phyloP scores from a whole-genome alignment of 2,113 vertebrate species.

The Lipotes vexillifer region DNA sequence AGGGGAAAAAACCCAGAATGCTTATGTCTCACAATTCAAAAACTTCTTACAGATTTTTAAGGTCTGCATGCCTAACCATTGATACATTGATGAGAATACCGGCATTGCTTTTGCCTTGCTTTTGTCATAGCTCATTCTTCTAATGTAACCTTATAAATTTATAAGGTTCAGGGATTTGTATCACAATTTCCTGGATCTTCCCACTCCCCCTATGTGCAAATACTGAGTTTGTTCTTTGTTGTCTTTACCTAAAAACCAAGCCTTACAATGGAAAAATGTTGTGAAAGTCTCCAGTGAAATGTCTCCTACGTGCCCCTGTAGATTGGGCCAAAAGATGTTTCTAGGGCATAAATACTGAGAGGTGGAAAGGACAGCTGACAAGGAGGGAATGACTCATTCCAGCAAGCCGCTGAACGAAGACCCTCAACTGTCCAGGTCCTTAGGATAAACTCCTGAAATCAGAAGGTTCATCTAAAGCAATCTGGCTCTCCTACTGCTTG shows the following conservation, averaged over 20 bases:
- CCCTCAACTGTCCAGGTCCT: not conserved
- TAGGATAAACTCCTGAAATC: not conserved
- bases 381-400: not conserved
- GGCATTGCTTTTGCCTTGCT: not conserved
- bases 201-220: not conserved
- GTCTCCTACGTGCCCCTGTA: not conserved
- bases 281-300: not conserved
- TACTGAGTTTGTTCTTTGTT: not conserved
- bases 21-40: not conserved
- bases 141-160: not conserved
- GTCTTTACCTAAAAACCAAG: not conserved
- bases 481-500: not conserved
- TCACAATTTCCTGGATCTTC: not conserved
- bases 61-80: not conserved
- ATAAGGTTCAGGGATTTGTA: not conserved
- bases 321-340: not conserved
- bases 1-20: not conserved
- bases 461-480: not conserved
- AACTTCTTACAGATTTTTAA: not conserved
- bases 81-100: not conserved
- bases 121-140: not conserved
- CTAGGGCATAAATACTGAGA: not conserved
- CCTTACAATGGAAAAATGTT: not conserved
- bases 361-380: not conserved
- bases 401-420: not conserved